Conservation (phyloP, 2,797 vertebrate species). For the Rhynchotus rufescens region DNA sequence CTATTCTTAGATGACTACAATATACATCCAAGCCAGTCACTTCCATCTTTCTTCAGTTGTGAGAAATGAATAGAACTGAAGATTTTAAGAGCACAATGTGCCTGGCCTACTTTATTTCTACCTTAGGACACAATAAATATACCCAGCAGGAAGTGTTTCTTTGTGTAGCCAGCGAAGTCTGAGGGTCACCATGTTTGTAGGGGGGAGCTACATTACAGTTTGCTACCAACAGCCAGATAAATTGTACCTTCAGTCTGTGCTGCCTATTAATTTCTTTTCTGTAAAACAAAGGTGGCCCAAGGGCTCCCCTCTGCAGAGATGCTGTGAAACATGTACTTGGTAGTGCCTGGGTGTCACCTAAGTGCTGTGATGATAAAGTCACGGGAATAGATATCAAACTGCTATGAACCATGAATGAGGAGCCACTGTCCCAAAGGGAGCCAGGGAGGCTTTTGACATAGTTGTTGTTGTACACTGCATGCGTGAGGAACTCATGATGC, state of each 20-base stretch:
- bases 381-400: neutral
- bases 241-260: neutral
- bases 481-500: neutral
- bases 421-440: neutral
- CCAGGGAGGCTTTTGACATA: neutral
- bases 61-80: neutral
- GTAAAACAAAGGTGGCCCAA: accelerated
- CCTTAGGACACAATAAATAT: neutral
- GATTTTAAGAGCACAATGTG: neutral
- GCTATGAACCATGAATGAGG: accelerated
- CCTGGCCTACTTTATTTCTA: neutral
- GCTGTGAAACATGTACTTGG: neutral
- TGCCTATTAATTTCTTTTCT: neutral
- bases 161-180: neutral
- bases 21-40: neutral
- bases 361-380: accelerated
- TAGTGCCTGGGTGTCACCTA: neutral
- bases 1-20: neutral
- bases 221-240: neutral
- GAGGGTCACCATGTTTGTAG: neutral
- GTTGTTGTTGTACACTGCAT: accelerated
- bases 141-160: neutral
- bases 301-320: neutral
- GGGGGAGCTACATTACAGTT: neutral
- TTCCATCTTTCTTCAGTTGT: neutral